Evolutionary conservation across 37 sponge, comb jelly and placozoan genomes (phyloP).

Genomic region (Aphrocallistes beatrix): DNA sequence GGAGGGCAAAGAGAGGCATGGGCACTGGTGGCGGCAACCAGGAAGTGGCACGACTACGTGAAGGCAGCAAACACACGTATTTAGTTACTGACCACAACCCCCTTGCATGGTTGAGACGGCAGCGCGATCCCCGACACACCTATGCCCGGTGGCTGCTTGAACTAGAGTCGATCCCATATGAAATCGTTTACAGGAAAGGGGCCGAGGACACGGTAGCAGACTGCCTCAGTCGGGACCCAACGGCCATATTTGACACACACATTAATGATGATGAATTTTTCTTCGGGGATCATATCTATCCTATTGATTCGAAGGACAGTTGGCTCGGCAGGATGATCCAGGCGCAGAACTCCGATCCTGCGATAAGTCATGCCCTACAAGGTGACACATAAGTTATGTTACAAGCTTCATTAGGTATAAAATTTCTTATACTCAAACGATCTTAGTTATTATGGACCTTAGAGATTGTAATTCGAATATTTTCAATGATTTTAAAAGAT

Average conservation of each 20-base stretch:
- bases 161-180: background rate
- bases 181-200: background rate
- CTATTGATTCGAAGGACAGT: background rate
- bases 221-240: background rate
- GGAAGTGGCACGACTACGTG: background rate
- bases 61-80: background rate
- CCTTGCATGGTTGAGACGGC: constrained; percentile 13
- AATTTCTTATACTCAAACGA: too few relatives aligned
- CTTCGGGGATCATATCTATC: background rate
- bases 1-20: background rate
- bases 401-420: too few relatives aligned
- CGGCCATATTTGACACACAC: background rate
- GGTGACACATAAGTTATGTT: too few relatives aligned
- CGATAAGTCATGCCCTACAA: background rate
- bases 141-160: background rate
- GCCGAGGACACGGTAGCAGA: background rate
- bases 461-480: too few relatives aligned
- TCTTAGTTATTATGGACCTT: too few relatives aligned
- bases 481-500: too few relatives aligned
- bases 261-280: background rate
- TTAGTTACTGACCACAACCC: background rate
- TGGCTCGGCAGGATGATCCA: background rate
- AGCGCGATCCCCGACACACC: constrained; percentile 26
- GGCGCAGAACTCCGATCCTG: background rate
- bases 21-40: background rate